Conservation (phyloP, 2,888 invertebrate species). For the Agrochola lota region DNA sequence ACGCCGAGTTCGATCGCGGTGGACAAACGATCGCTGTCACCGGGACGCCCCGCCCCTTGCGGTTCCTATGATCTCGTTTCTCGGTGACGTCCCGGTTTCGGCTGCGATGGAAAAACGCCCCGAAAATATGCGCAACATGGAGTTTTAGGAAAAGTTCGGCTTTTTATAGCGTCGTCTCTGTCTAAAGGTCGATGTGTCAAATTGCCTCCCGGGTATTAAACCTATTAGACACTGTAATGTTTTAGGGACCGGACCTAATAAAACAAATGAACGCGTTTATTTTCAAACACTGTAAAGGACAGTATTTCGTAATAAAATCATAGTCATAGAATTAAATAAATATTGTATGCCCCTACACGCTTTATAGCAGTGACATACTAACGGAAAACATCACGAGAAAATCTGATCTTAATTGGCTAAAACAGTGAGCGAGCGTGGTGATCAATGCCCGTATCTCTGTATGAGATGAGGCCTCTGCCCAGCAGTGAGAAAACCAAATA, state of each 20-base stretch:
- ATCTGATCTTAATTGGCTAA: neutral
- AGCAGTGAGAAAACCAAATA: neutral
- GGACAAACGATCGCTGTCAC: too few species aligned
- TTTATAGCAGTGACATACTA: too few species aligned
- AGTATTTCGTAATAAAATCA: neutral
- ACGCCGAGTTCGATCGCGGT: too few species aligned
- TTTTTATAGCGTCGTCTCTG: neutral
- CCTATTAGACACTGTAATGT: neutral
- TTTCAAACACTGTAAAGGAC: neutral
- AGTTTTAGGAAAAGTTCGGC: too few species aligned
- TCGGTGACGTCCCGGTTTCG: too few species aligned
- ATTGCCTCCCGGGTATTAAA: neutral
- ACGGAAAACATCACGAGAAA: neutral
- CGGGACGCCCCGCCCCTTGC: too few species aligned
- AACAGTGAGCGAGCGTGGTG: neutral
- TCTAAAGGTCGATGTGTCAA: neutral
- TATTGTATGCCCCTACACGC: neutral
- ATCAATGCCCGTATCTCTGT: too few species aligned
- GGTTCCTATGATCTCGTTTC: too few species aligned
- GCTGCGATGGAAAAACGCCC: too few species aligned
- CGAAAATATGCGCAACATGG: too few species aligned
- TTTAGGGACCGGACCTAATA: neutral
- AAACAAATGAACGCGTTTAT: neutral
- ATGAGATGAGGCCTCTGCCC: too few species aligned
- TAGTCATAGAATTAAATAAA: neutral